Base-by-base conservation (phyloP, 2,113 vertebrate species). In the Pterocles burchelli region DNA sequence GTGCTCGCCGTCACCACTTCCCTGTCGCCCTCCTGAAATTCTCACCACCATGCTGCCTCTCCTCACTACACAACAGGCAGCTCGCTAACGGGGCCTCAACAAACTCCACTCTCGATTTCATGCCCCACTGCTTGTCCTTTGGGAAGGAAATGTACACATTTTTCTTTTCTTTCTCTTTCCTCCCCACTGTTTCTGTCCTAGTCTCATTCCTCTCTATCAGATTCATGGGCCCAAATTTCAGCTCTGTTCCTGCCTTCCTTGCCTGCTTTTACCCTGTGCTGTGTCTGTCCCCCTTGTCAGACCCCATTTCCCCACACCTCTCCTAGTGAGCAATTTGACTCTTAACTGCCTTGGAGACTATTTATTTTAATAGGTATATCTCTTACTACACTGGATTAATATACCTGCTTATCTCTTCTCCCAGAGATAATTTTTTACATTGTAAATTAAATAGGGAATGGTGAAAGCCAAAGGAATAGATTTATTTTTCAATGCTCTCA, bases 21-120 rank as follows among this genome's bases (percentile, higher is more conserved):
- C 4, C 13, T 20, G 34, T 29, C 1, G 0, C 36, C 21, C 58
- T n/a, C 29, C 45, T 3, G 10, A 5, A 38, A 57, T 63, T 25
- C 38, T 55, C 1, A 2, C 49, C 26, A 10, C 71, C 3, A 2
- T 0, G 2, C 49, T 80, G 57, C 49, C 18, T 57, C 41, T 45
- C 43, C 22, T 57, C 13, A 1, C 26, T 13, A 3, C 36, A 26
- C 0, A 0, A 45, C 0, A 2, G 7, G 68, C 52, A 65, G 29
- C 24, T 78, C 1, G 0, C 58, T 83, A 24, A 34, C 0, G 0
- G 62, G 59, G 20, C 49, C 51, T 74, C 2, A 1, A 28, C 52
- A 84, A 80, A 55, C 17, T 19, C 13, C 0, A 0, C 48, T 78
- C 57, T 59, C 46, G 14, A 71, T 82, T 85, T 78, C 66, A 75